Evolutionary conservation across 2,888 invertebrate genomes (phyloP).

Genomic region (Hirtodrosophila confusa): DNA sequence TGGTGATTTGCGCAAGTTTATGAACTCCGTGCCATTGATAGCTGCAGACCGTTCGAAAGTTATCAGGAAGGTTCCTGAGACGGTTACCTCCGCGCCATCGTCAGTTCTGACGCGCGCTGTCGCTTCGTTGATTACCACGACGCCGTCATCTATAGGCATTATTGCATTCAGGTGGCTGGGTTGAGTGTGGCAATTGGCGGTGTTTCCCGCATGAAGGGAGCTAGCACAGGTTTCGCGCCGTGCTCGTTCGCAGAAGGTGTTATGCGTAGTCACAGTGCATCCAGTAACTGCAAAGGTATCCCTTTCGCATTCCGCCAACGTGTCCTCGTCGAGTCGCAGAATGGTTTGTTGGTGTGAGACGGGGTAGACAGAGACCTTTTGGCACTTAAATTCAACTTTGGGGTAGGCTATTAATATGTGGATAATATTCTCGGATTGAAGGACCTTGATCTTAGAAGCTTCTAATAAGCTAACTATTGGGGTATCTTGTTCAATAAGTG

Average conservation of each 20-base stretch:
- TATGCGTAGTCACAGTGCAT: too few species aligned
- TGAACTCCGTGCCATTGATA: too few species aligned
- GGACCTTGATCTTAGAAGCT: slow-evolving; percentile 3
- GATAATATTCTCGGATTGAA: slow-evolving; percentile 1
- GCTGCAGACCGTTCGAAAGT: too few species aligned
- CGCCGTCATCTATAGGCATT: slow-evolving; percentile 6
- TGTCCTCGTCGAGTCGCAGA: slow-evolving; percentile 13
- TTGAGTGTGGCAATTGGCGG: slow-evolving; percentile 3
- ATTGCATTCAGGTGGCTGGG: slow-evolving; percentile 9
- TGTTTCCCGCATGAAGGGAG: too few species aligned
- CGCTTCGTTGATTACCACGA: slow-evolving; percentile 14
- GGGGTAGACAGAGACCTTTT: neutral
- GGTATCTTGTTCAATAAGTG: neutral
- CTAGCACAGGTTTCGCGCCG: too few species aligned
- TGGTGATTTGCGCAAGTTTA: too few species aligned
- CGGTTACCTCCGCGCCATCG: neutral
- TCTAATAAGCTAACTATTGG: neutral
- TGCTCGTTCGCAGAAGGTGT: too few species aligned
- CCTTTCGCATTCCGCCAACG: neutral
- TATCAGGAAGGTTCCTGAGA: too few species aligned
- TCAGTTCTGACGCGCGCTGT: slow-evolving; percentile 10
- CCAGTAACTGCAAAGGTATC: neutral
- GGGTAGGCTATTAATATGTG: neutral
- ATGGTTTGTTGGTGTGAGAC: slow-evolving; percentile 13
- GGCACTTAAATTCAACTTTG: neutral